A percentile compares a stretch with the other conserved stretches of the same genome.
Conservation (phyloP, 2,888 invertebrate genomes). For the Cancer borealis region DNA sequence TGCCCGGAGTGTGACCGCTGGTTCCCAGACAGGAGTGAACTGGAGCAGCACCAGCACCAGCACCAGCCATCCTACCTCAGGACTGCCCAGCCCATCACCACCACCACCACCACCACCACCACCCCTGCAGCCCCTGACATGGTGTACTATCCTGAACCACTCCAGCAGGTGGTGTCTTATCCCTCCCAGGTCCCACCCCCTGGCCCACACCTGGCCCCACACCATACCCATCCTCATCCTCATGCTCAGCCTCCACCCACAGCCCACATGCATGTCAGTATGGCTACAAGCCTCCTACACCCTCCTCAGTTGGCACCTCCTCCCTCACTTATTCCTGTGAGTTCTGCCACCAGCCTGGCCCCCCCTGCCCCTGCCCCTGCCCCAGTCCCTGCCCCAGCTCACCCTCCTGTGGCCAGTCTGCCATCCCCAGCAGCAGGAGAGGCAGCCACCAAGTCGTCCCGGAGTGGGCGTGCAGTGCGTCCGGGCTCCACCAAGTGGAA, state of each 20-base stretch:
- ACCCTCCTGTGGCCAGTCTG: conserved; percentile 31
- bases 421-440: conserved; percentile 42
- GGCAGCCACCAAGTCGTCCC: conserved; percentile 49
- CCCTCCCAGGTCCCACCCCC: conserved; percentile 45
- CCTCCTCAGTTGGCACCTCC: conserved; percentile 56
- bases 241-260: conserved; percentile 54
- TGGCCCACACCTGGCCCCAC: neutral
- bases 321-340: conserved; percentile 47
- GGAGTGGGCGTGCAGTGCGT: conserved; percentile 35
- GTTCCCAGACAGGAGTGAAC: conserved; percentile 67
- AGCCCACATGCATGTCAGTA: conserved; percentile 64
- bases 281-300: conserved; percentile 62
- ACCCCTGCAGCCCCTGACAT: neutral
- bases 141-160: conserved; percentile 65
- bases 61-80: conserved; percentile 58
- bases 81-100: conserved; percentile 17
- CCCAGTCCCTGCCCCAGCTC: conserved; percentile 38
- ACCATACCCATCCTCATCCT: conserved; percentile 25
- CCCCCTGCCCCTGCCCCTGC: conserved; percentile 31
- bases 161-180: conserved; percentile 65
- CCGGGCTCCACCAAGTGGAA: conserved; percentile 71
- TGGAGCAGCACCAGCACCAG: conserved; percentile 64
- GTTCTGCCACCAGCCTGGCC: conserved; percentile 46
- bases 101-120: neutral
- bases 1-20: conserved; percentile 74